These are phyloP conservation scores for Papilio polytes DNA, from an alignment of 1,140 invertebrate genomes.

Conservation along the genomic window DNA sequence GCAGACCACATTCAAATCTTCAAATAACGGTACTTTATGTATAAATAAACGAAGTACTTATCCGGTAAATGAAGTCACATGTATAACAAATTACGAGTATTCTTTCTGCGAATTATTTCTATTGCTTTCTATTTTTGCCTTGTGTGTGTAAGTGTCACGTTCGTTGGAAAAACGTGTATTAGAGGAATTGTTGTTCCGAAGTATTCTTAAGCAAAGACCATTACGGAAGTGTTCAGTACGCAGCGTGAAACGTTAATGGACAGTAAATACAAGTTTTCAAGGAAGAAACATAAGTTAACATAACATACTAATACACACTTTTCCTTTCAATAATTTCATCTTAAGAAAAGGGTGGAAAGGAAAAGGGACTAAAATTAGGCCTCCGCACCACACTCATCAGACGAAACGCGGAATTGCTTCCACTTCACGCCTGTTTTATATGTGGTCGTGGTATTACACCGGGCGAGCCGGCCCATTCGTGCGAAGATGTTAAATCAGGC, in stretches of 20 bases:
- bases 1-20: no score
- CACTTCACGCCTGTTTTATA: no score
- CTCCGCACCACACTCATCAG: no score
- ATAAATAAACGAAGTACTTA: not conserved
- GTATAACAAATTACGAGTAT: not conserved
- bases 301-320: not conserved
- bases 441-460: no score
- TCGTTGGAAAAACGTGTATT: slow-evolving; percentile 3
- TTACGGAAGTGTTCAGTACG: not conserved
- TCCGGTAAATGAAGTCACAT: not conserved
- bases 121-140: not conserved
- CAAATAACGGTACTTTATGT: no score
- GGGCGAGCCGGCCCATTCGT: no score
- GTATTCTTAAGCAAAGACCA: slow-evolving; percentile 3
- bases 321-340: no score
- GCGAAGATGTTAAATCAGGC: no score
- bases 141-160: not conserved
- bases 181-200: not conserved
- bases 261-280: slow-evolving; percentile 5
- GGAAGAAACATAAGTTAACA: not conserved
- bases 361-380: no score
- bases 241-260: not conserved
- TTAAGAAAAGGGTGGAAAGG: no score
- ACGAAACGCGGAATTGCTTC: no score
- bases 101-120: not conserved